Evolutionary conservation across 2,888 invertebrate species (phyloP), one percentile per base, ranked within the genome.

Genomic region (Thecocarcelia acutangulata): DNA sequence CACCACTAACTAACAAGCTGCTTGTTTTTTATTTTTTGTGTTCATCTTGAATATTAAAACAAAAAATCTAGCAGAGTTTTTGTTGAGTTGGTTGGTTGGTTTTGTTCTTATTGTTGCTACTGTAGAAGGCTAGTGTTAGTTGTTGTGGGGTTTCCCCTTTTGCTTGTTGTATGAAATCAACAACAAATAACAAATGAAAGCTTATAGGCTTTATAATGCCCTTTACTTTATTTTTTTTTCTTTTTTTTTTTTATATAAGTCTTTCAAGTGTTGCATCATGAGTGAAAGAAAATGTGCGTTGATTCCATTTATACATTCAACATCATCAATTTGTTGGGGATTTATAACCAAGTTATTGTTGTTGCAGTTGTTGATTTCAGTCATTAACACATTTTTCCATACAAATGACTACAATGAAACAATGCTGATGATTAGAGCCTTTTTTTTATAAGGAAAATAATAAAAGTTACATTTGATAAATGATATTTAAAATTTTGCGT

Each of bases 311-410:
- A 50, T 44, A 21, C 66, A 69, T 70, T 28, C 72, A 58, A 80
- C 79, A 70, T 70, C 80, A 75, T 80, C 80, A 75, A 80, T 75
- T 75, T 75, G 59, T 59, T 75, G 66, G 64, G 64, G 70, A 75
- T 75, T 80, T 83, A 52, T 33, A 42, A 59, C 42, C 11, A 19
- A 75, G 46, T 73, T 37, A 3, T 33, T 56, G 42, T 33, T 70
- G 70, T 61, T 68, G 28, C 42, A 58, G 28, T 15, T 69, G 56
- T 50, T 61, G 77, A 69, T 58, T 79, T 77, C 68, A 83, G 83
- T 85, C 85, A 86, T 86, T 86, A 86, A 86, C 86, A 85, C 85
- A 85, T 83, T 84, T 85, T 85, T 84, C 61, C 48, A 70, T 82
- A 79, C 70, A 70, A 73, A 76, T 40, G 61, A 61, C 58, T 42